Evolutionary conservation across 2,113 vertebrate species (phyloP).

Genomic region (Phalacrocorax brasilianus): DNA sequence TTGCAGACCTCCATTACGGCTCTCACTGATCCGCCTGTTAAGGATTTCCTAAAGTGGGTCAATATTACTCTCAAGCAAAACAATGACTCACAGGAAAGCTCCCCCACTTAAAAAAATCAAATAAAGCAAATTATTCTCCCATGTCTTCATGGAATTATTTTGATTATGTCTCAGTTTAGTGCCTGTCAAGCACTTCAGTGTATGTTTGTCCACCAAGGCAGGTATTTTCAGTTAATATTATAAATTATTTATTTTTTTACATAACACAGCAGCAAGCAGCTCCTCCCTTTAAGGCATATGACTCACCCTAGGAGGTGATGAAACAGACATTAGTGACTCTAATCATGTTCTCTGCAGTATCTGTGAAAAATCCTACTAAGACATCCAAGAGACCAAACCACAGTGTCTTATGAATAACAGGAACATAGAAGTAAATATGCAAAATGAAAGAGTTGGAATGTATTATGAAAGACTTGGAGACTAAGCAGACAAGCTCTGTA

Average conservation of each 20-base stretch:
- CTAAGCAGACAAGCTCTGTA: background rate
- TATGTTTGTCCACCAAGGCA: background rate
- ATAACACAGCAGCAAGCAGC: slow-evolving; percentile 8
- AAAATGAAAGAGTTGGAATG: background rate
- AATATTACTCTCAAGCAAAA: background rate
- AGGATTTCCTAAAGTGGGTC: slow-evolving; percentile 44
- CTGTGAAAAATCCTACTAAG: background rate
- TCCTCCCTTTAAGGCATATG: slow-evolving; percentile 3
- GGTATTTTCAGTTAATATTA: background rate
- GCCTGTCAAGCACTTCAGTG: background rate
- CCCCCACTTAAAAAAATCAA: background rate
- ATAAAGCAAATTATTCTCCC: background rate
- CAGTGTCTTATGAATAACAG: background rate
- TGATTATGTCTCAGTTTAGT: background rate
- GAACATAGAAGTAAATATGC: background rate
- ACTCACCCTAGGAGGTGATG: background rate
- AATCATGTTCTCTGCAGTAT: background rate
- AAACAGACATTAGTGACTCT: background rate
- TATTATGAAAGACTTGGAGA: background rate
- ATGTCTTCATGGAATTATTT: background rate
- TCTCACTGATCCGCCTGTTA: background rate
- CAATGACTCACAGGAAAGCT: background rate
- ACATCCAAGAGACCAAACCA: background rate
- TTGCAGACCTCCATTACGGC: background rate
- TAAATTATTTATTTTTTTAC: slow-evolving; percentile 60